Base-by-base conservation (phyloP, 2,888 invertebrate genomes). In the Bombyx huttoni region DNA sequence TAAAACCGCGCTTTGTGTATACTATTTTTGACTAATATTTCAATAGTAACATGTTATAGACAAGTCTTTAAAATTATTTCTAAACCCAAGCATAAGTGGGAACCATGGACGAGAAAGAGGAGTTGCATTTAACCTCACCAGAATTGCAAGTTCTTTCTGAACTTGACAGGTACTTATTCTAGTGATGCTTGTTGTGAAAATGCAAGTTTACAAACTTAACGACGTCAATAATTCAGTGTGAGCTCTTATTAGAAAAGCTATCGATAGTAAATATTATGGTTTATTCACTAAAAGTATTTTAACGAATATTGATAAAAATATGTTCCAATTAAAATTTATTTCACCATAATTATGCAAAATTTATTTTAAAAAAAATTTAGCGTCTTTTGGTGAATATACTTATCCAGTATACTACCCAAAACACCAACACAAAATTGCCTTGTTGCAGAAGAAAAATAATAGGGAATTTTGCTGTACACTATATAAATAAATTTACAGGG, bases 141-240 rank as follows among this genome's bases (percentile, higher is more conserved):
- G 96, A 96, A 86, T 87, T 96, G 68, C 94, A 95, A 89, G 92
- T 94, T 77, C 90, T 96, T 68, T 94, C 95, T 53, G 95, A 96
- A 78, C 91, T 96, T 79, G 96, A 96, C 90, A 96, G 96, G 96
- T 95, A 87, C 55, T 50, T 60, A 55, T 8, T 3, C 40, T 67
- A 47, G 13, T 49, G 34, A 53, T 55, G 24, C 40, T 49, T 49
- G n/a, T 48, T 24, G n/a, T 47, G 13, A 47, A 47, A 9, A 24
- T 40, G 47, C 35, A 7, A 47, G 52, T 52, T 48, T 45, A 9
- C 48, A 13, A 35, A 45, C 12, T 51, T 13, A 12, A 46, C n/a
- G 34, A 1, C 24, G 12, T 13, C 7, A 24, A 24, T 24, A 24
- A 24, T 24, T 14, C 14, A 47, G 8, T 47, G n/a, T 13, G 9